Conservation (phyloP, 2,888 invertebrate species). For the Leptinotarsa haldemani region DNA sequence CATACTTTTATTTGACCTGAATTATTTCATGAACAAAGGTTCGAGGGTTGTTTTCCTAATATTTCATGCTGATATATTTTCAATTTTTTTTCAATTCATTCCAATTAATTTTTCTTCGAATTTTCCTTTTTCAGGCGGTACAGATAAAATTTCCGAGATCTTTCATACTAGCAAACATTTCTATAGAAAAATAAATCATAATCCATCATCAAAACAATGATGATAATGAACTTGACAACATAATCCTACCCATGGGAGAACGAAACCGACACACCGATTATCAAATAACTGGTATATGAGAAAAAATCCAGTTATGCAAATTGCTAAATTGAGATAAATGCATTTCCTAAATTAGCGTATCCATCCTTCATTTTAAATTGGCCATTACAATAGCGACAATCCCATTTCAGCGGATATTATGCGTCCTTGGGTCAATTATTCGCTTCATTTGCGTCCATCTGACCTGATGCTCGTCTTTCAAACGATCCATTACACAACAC, state of each 20-base stretch:
- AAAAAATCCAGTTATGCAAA: slow-evolving; percentile 28
- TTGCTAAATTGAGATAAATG: slow-evolving; percentile 31
- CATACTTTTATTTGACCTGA: no score
- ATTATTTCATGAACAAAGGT: no score
- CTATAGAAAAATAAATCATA: background rate
- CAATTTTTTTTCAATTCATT: no score
- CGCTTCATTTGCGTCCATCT: slow-evolving; percentile 38
- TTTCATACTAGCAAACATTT: no score
- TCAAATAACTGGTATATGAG: background rate
- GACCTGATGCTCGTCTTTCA: background rate
- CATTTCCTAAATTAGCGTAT: slow-evolving; percentile 42
- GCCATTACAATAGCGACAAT: slow-evolving; percentile 39
- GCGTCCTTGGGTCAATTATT: slow-evolving; percentile 35
- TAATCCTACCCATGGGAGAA: no score
- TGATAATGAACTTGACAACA: background rate
- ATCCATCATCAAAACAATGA: background rate
- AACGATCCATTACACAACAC: slow-evolving; percentile 13
- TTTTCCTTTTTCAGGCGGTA: no score
- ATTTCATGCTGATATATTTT: no score
- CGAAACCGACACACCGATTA: background rate
- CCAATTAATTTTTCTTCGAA: no score
- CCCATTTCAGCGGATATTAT: slow-evolving; percentile 35
- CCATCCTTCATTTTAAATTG: slow-evolving; percentile 39
- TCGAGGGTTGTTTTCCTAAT: no score
- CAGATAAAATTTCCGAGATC: no score